Conservation (phyloP, 2,797 vertebrate genomes). For the Girardinus metallicus region DNA sequence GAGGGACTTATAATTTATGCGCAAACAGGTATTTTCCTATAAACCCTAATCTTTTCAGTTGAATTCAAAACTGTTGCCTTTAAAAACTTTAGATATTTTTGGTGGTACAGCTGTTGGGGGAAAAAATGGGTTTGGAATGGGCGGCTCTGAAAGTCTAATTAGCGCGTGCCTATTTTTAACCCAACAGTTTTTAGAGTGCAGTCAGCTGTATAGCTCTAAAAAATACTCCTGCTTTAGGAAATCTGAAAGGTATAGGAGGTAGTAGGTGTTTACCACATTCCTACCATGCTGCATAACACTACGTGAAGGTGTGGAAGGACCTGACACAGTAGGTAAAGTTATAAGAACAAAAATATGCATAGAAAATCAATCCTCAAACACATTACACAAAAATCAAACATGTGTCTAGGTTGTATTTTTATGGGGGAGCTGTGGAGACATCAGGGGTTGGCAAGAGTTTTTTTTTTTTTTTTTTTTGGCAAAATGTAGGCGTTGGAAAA, state of each 20-base stretch:
- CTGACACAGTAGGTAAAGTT: background rate
- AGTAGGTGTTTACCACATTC: background rate
- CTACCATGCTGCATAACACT: background rate
- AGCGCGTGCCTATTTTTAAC: background rate
- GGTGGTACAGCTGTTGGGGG: background rate
- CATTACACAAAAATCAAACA: background rate
- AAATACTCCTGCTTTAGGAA: background rate
- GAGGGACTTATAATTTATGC: background rate
- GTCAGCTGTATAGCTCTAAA: background rate
- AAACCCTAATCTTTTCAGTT: background rate
- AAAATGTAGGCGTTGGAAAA: conserved; percentile 22
- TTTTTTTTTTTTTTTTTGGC: background rate
- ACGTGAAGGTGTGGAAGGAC: background rate
- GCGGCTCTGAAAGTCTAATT: background rate
- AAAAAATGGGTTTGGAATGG: background rate
- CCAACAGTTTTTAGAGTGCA: background rate
- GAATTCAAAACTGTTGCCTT: background rate
- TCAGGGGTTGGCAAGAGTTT: background rate
- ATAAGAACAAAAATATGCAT: background rate
- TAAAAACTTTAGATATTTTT: background rate
- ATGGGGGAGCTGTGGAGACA: background rate
- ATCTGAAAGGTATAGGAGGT: background rate
- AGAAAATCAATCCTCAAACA: background rate
- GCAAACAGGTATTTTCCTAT: background rate
- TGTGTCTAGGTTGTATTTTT: background rate